These are phyloP conservation scores for Lymantria dispar DNA, from an alignment of 2,888 invertebrate genomes.

Conservation along the genomic window DNA sequence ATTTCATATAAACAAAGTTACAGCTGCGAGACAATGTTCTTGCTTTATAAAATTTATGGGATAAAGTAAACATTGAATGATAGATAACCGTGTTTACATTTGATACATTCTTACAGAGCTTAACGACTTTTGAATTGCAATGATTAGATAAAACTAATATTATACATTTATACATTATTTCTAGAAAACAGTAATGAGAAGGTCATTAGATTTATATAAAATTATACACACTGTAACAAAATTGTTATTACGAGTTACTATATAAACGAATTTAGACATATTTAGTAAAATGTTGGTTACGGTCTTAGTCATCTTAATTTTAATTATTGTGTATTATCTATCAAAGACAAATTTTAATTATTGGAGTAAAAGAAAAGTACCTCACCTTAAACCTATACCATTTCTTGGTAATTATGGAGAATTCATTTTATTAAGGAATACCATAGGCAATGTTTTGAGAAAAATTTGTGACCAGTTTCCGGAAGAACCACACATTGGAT, in stretches of 20 bases:
- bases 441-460: slow-evolving; percentile 11
- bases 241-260: not conserved
- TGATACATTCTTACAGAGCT: not conserved
- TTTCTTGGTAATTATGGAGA: slow-evolving; percentile 27
- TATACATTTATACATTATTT: not conserved
- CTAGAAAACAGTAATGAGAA: not conserved
- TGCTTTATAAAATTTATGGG: no score
- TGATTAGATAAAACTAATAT: not conserved
- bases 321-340: slow-evolving; percentile 1
- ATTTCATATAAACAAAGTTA: no score
- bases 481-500: slow-evolving; percentile 27
- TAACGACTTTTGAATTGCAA: not conserved
- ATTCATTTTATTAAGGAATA: slow-evolving; percentile 14
- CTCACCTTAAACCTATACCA: slow-evolving; percentile 16
- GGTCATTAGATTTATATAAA: slow-evolving; percentile 1
- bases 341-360: slow-evolving; percentile 16
- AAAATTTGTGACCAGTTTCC: slow-evolving; percentile 24
- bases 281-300: slow-evolving; percentile 1
- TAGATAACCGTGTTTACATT: not conserved
- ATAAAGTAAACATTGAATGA: not conserved
- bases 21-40: no score
- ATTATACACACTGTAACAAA: not conserved
- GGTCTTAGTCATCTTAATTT: not conserved
- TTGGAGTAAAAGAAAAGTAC: slow-evolving; percentile 27
- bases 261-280: not conserved